Percentiles rank a stretch among this genome's conserved stretches.
phyloP scores from a whole-genome alignment of 2,797 vertebrate species.

The Anguilla megastoma region DNA sequence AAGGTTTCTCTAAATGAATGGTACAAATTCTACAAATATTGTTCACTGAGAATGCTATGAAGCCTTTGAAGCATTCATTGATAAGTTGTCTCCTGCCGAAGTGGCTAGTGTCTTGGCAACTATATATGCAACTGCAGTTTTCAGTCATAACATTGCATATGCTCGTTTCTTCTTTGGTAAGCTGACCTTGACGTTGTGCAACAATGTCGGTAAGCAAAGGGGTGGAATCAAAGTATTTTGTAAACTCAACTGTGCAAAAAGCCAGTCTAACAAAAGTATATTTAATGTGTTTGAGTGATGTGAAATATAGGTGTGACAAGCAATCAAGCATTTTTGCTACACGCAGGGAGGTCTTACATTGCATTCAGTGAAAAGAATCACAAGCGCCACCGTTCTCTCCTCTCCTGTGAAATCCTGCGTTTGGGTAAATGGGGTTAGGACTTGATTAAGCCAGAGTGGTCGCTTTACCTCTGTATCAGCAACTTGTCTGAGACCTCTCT shows the following conservation, averaged over 20 bases:
- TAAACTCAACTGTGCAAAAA: background rate
- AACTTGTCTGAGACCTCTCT: background rate
- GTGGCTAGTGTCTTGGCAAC: conserved; percentile 15
- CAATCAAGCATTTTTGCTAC: background rate
- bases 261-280: background rate
- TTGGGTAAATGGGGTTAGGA: background rate
- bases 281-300: background rate
- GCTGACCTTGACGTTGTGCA: background rate
- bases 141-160: background rate
- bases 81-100: conserved; percentile 38
- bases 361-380: background rate
- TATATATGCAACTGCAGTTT: conserved; percentile 35
- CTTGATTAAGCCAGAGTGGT: background rate
- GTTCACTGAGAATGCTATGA: conserved; percentile 42
- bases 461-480: background rate
- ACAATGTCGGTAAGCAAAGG: background rate
- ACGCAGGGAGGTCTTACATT: background rate
- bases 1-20: conserved; percentile 56
- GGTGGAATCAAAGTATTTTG: background rate
- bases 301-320: background rate
- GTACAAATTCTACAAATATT: conserved; percentile 58
- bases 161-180: background rate
- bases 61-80: conserved; percentile 49
- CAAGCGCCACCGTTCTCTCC: background rate
- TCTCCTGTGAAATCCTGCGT: background rate